Conservation (phyloP, 2,113 vertebrate genomes). For the Hypomesus transpacificus region DNA sequence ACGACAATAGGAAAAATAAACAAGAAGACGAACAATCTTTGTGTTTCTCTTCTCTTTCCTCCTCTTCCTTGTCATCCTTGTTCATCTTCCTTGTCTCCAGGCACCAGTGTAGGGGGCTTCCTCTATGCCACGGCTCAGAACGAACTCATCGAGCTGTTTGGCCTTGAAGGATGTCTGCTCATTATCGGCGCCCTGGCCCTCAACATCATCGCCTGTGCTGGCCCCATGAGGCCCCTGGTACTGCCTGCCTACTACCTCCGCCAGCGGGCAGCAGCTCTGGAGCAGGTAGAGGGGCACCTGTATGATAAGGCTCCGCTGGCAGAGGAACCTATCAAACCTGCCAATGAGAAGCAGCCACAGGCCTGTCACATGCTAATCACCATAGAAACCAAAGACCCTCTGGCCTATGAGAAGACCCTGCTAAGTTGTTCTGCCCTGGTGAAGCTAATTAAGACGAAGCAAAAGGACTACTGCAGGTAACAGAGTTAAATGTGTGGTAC, state of each 20-base stretch:
- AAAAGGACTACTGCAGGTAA: slow-evolving; percentile 77
- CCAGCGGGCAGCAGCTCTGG: slow-evolving; percentile 61
- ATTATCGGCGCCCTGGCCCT: slow-evolving; percentile 81
- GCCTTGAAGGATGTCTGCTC: slow-evolving; percentile 82
- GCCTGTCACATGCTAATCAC: slow-evolving; percentile 38
- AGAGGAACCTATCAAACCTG: slow-evolving; percentile 20
- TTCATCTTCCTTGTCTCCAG: slow-evolving; percentile 53
- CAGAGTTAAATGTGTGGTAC: no score
- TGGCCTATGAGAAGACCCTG: slow-evolving; percentile 23
- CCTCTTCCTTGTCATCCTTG: neutral
- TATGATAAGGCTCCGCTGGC: slow-evolving; percentile 22
- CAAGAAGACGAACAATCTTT: neutral
- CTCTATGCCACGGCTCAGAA: slow-evolving; percentile 81
- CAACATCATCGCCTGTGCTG: slow-evolving; percentile 84
- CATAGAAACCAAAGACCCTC: slow-evolving; percentile 25
- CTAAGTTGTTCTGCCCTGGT: slow-evolving; percentile 33
- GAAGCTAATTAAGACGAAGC: slow-evolving; percentile 73
- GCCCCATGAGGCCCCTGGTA: slow-evolving; percentile 80
- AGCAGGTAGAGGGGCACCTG: slow-evolving; percentile 46
- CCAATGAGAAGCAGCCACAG: slow-evolving; percentile 12
- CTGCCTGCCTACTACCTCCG: slow-evolving; percentile 52
- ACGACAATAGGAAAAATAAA: neutral
- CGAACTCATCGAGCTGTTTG: slow-evolving; percentile 76
- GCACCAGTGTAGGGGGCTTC: slow-evolving; percentile 83
- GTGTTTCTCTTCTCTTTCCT: neutral